Conservation (phyloP, 2,888 invertebrate genomes). For the Eurytoma californica region DNA sequence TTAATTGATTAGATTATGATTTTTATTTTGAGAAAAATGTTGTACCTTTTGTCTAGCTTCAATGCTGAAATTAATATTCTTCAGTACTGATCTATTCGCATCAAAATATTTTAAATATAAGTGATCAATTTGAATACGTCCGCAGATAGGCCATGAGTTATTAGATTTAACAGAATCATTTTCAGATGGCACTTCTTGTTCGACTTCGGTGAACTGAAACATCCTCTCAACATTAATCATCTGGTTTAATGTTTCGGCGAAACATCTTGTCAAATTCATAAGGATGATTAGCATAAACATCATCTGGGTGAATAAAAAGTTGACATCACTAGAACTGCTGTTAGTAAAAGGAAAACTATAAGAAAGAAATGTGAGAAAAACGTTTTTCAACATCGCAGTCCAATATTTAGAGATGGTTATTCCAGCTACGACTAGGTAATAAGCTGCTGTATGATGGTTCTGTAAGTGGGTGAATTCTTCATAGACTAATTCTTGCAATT, state of each 20-base stretch:
- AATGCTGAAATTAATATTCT: constrained; percentile 82
- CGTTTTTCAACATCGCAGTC: constrained; percentile 79
- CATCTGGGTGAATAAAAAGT: constrained; percentile 83
- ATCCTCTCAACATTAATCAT: constrained; percentile 90
- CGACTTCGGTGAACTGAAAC: constrained; percentile 85
- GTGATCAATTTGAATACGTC: constrained; percentile 80
- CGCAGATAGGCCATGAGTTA: constrained; percentile 81
- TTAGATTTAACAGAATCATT: constrained; percentile 70
- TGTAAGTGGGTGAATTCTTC: constrained; percentile 85
- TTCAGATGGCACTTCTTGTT: constrained; percentile 82
- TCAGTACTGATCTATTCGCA: constrained; percentile 83
- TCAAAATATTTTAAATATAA: constrained; percentile 80
- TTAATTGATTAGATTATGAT: too few relatives aligned
- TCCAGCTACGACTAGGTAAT: constrained; percentile 78
- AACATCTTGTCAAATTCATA: constrained; percentile 85
- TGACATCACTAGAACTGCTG: constrained; percentile 82
- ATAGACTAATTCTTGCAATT: constrained; percentile 83
- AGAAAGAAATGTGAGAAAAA: constrained; percentile 79
- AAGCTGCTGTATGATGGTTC: constrained; percentile 81
- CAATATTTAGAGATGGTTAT: constrained; percentile 81
- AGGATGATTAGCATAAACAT: constrained; percentile 79
- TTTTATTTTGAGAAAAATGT: too few relatives aligned
- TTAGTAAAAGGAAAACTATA: constrained; percentile 80
- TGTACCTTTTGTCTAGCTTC: constrained; percentile 82
- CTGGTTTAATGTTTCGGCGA: constrained; percentile 84